Evolutionary conservation across 2,113 vertebrate species (phyloP).

Genomic region (Prolemur simus): DNA sequence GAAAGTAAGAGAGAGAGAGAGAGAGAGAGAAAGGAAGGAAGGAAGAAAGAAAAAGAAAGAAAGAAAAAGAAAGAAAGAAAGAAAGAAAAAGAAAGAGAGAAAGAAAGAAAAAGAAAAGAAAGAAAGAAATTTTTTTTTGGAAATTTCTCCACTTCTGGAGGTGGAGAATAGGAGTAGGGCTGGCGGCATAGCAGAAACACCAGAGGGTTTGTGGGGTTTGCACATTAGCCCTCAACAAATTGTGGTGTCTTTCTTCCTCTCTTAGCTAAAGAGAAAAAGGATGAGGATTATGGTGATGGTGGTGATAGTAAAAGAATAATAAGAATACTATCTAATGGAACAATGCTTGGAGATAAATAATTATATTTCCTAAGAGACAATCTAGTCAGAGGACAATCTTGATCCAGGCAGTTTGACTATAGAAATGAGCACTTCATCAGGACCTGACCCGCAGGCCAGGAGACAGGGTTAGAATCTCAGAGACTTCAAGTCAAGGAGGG

Average conservation of each 20-base stretch:
- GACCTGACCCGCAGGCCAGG: fast-evolving
- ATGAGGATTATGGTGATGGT: neutral
- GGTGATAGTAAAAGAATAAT: neutral
- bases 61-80: no score
- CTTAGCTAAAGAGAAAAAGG: neutral
- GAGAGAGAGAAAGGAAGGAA: no score
- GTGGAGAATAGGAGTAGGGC: fast-evolving
- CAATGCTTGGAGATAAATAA: neutral
- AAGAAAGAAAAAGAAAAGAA: no score
- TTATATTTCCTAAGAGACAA: neutral
- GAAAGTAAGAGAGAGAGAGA: no score
- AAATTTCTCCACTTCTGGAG: neutral
- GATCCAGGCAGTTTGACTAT: neutral
- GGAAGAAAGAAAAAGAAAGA: no score
- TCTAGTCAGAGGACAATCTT: neutral
- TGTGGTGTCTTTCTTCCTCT: neutral
- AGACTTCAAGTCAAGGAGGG: neutral
- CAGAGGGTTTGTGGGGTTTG: neutral
- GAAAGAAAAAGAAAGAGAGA: no score
- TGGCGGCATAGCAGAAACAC: neutral
- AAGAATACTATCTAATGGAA: no score
- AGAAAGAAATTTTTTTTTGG: no score
- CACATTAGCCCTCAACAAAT: neutral
- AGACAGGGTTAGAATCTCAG: neutral
- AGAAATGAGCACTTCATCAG: neutral